Evolutionary conservation across 1,140 invertebrate genomes (phyloP).

Genomic region (Drosophila nasuta): DNA sequence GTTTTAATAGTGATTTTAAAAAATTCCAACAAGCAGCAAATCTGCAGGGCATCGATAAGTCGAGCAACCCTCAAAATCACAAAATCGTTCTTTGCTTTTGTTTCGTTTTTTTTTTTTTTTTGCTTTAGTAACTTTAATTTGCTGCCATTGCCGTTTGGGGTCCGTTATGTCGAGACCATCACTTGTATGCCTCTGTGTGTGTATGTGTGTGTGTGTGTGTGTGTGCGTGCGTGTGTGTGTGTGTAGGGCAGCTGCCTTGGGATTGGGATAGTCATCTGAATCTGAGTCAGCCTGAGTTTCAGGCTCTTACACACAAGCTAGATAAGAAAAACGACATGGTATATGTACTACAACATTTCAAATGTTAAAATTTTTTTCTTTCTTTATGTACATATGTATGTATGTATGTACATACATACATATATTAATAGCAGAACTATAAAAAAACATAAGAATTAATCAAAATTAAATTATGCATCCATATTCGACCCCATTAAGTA

Average conservation of each 20-base stretch:
- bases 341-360: constrained; percentile 9
- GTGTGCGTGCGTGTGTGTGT: not conserved
- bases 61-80: not conserved
- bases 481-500: no score
- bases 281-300: constrained; percentile 43
- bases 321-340: constrained; percentile 20
- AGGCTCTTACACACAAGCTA: constrained; percentile 25
- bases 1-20: no score
- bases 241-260: constrained; percentile 41
- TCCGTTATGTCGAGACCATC: constrained; percentile 56
- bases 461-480: no score
- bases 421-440: no score
- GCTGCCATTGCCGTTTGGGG: constrained; percentile 71
- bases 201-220: not conserved
- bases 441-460: no score
- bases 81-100: constrained; percentile 8
- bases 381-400: not conserved
- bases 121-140: constrained; percentile 77
- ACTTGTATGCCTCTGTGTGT: constrained; percentile 2
- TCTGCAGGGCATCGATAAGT: not conserved
- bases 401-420: not conserved
- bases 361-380: not conserved
- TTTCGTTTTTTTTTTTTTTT: constrained; percentile 42
- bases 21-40: no score
- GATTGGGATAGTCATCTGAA: constrained; percentile 48